Percentiles rank a stretch among this genome's conserved stretches.
Conservation (phyloP, 2,888 invertebrate genomes). For the Syrphus vitripennis region DNA sequence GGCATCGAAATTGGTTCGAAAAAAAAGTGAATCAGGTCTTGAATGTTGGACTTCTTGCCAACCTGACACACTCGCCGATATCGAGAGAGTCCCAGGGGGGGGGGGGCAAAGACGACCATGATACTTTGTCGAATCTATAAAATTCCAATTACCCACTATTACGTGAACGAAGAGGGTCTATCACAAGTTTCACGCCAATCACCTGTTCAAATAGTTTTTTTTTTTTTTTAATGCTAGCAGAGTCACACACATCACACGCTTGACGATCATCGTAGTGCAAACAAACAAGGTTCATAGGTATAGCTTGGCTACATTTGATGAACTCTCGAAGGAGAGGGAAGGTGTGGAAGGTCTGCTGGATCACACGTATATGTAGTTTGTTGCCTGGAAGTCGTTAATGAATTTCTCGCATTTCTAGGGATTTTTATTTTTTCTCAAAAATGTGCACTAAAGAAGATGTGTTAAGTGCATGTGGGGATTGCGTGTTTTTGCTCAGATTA, state of each 20-base stretch:
- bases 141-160: slow-evolving; percentile 63
- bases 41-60: slow-evolving; percentile 25
- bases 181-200: slow-evolving; percentile 63
- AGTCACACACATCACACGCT: slow-evolving; percentile 24
- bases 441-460: not conserved
- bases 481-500: not conserved
- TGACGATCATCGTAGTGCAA: slow-evolving; percentile 38
- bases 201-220: slow-evolving; percentile 62
- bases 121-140: slow-evolving; percentile 63
- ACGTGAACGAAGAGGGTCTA: slow-evolving; percentile 31
- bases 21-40: slow-evolving; percentile 63
- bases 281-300: slow-evolving; percentile 27
- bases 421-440: slow-evolving; percentile 31
- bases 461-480: not conserved
- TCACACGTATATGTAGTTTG: not conserved
- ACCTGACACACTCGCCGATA: slow-evolving; percentile 2
- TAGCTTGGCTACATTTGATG: not conserved
- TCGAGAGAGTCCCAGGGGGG: not conserved
- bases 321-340: not conserved
- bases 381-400: slow-evolving; percentile 60
- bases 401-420: slow-evolving; percentile 53
- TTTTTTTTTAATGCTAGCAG: slow-evolving; percentile 5
- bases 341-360: not conserved
- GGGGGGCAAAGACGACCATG: not conserved
- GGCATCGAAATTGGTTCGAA: slow-evolving; percentile 49